These are phyloP conservation scores for Caradrina clavipalpis DNA, from an alignment of 2,888 invertebrate species.

Conservation along the genomic window DNA sequence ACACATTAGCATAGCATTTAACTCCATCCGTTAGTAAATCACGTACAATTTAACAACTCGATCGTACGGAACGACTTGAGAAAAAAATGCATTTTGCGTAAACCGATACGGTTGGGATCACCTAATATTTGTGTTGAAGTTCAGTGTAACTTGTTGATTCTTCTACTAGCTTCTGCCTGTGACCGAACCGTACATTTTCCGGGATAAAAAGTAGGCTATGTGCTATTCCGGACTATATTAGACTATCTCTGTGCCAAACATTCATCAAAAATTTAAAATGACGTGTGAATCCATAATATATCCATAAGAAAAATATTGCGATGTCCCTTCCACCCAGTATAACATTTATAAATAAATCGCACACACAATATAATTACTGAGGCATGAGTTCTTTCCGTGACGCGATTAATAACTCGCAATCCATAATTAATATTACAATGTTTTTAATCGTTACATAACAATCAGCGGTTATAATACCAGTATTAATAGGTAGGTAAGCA, in stretches of 20 bases:
- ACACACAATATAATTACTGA: not conserved
- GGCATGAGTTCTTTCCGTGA: not conserved
- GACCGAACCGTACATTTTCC: no score
- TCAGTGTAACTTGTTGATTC: conserved; percentile 39
- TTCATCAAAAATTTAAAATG: no score
- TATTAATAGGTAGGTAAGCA: not conserved
- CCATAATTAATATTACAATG: conserved; percentile 17
- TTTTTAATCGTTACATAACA: conserved; percentile 1
- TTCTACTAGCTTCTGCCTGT: no score
- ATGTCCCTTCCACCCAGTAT: no score
- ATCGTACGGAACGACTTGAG: conserved; percentile 47
- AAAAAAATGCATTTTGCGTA: conserved; percentile 48
- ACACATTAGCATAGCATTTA: conserved; percentile 31
- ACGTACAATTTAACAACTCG: conserved; percentile 43
- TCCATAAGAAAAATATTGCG: no score
- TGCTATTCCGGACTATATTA: no score
- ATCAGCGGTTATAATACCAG: not conserved
- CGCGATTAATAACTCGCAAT: not conserved
- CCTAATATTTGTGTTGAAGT: conserved; percentile 43
- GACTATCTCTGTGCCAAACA: no score
- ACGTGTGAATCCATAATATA: no score
- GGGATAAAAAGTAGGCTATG: no score
- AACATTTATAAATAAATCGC: not conserved
- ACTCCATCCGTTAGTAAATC: conserved; percentile 56
- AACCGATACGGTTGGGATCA: conserved; percentile 32